Evolutionary conservation across 2,888 invertebrate species (phyloP).

Genomic region (Gisinianus flammeolus): DNA sequence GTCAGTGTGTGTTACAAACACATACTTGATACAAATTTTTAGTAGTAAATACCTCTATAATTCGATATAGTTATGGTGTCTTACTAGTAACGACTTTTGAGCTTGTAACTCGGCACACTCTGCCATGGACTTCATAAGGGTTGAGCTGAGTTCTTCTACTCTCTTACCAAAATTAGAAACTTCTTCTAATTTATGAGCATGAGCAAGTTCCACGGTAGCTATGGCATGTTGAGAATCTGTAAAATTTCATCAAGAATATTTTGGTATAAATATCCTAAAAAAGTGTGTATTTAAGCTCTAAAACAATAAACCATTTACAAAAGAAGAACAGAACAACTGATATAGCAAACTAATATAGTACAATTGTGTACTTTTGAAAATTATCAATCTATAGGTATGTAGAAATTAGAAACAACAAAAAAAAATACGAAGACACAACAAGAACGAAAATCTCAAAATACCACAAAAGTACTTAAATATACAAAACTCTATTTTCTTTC

Average conservation of each 20-base stretch:
- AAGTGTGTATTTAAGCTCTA: too few relatives aligned
- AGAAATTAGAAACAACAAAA: too few relatives aligned
- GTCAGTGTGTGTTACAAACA: not conserved
- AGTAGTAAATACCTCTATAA: not conserved
- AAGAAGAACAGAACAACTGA: too few relatives aligned
- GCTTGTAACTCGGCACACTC: constrained; percentile 5
- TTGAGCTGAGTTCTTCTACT: constrained; percentile 32
- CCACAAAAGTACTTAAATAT: too few relatives aligned
- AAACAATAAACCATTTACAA: not conserved
- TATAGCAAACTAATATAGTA: too few relatives aligned
- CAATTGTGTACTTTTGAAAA: too few relatives aligned
- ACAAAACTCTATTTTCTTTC: too few relatives aligned
- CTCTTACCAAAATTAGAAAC: constrained; percentile 18
- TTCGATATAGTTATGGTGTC: not conserved
- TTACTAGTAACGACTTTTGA: constrained; percentile 27
- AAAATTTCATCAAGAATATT: not conserved
- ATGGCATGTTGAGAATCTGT: constrained; percentile 41
- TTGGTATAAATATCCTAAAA: too few relatives aligned
- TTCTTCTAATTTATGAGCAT: constrained; percentile 33
- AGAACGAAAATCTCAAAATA: too few relatives aligned
- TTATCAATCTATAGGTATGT: too few relatives aligned
- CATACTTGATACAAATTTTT: not conserved
- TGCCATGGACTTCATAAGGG: not conserved
- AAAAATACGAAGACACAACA: too few relatives aligned
- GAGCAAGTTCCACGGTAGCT: constrained; percentile 23